A percentile compares a stretch with the other conserved stretches of the same genome.
Evolutionary conservation across 2,888 invertebrate genomes (phyloP).

Genomic region (Rutpela maculata): DNA sequence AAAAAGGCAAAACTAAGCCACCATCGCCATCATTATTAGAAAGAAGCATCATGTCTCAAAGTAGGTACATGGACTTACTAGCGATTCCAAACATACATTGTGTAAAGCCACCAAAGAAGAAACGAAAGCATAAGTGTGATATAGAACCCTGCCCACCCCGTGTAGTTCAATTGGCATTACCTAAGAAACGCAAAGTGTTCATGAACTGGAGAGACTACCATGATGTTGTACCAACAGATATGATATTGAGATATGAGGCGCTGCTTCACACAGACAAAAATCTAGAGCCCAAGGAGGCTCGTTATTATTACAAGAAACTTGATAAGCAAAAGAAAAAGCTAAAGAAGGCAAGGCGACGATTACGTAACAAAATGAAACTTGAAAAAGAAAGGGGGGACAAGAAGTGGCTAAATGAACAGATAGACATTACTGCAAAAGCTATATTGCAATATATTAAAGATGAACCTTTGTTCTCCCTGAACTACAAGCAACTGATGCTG

Average conservation of each 20-base stretch:
- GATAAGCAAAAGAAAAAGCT: constrained; percentile 60
- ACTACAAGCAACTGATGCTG: constrained; percentile 66
- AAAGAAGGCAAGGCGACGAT: constrained; percentile 48
- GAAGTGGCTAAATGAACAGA: constrained; percentile 56
- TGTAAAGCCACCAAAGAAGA: constrained; percentile 46
- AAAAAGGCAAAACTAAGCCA: constrained; percentile 26
- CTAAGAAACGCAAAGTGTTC: constrained; percentile 64
- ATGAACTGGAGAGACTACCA: constrained; percentile 65
- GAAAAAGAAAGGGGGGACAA: constrained; percentile 53
- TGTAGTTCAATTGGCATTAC: constrained; percentile 65
- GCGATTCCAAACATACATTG: constrained; percentile 58
- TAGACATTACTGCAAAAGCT: constrained; percentile 51
- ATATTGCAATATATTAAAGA: constrained; percentile 64
- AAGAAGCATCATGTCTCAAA: constrained; percentile 60
- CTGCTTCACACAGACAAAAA: constrained; percentile 66
- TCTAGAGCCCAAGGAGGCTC: constrained; percentile 66
- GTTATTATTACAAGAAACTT: constrained; percentile 66
- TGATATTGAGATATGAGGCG: constrained; percentile 63
- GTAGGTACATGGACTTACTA: constrained; percentile 63
- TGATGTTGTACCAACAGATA: constrained; percentile 60
- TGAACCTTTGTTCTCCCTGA: constrained; percentile 63
- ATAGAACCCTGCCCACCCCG: constrained; percentile 66
- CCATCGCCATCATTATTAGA: constrained; percentile 49
- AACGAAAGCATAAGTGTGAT: constrained; percentile 53
- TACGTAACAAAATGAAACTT: constrained; percentile 48